Evolutionary conservation across 2,113 vertebrate species (phyloP), one percentile per base, ranked within the genome.

Genomic region (Perca schrenkii): DNA sequence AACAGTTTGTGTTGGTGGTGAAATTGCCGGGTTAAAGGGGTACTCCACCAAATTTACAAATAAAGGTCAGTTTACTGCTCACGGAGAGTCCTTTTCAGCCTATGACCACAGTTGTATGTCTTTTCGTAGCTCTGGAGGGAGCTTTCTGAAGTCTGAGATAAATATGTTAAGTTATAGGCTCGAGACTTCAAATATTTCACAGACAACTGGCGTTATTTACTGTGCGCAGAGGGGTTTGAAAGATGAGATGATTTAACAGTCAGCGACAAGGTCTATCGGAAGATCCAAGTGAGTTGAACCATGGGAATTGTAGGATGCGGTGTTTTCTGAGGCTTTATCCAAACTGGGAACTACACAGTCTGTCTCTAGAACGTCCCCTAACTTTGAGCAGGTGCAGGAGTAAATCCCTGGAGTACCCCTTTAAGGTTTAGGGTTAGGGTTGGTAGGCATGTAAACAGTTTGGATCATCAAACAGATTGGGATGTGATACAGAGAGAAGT

Each of bases 391-490:
- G 10, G n/a, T 12, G 34, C n/a, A 16, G 21, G 16, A 58, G 14
- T 58, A 49, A 70, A 64, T 58, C 16, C 7, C 14, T 64, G 58
- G 73, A 52, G 12, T 21, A 6, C 50, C 50, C 50, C 14, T 64
- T 58, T 60, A 60, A 68, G 25, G 36, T 43, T 73, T 11, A 31
- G 50, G 34, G 36, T 66, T 66, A 22, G 52, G 40, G 22, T 5
- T 53, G 8, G 46, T 13, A 15, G 43, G n/a, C 1, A 5, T 75
- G 25, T 52, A 15, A 36, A 47, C 22, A 79, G 67, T 77, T 68
- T 71, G 47, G 47, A 84, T 80, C 57, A 60, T 63, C 65, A 15
- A 78, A 52, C 70, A 74, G 53, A 54, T 52, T 56, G 50, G 61
- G 49, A 7, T 64, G 63, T 49, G 52, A 64, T 61, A 73, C 61